A percentile compares a stretch with the other conserved stretches of the same genome.
Evolutionary conservation across 2,113 vertebrate genomes (phyloP).

Genomic region (Trichomycterus rosablanca): DNA sequence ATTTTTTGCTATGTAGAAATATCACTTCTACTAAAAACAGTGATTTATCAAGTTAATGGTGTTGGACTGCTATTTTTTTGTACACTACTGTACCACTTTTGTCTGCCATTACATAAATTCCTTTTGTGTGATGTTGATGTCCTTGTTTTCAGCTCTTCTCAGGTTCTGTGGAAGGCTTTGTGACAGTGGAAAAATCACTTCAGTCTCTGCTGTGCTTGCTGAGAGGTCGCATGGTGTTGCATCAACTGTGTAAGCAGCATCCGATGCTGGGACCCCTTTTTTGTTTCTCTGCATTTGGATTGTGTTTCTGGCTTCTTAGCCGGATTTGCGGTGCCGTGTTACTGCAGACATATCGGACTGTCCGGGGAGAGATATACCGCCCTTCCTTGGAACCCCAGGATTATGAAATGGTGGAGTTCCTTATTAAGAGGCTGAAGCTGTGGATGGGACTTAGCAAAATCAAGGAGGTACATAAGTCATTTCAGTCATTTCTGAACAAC

Average conservation of each 20-base stretch:
- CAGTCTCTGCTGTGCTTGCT: slow-evolving; percentile 39
- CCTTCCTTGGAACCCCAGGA: slow-evolving; percentile 66
- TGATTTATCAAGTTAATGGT: too few relatives aligned
- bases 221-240: slow-evolving; percentile 39
- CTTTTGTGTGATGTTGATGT: neutral
- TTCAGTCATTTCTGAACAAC: too few relatives aligned
- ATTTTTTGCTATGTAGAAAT: too few relatives aligned
- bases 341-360: slow-evolving; percentile 53
- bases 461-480: slow-evolving; percentile 61
- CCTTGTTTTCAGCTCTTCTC: slow-evolving; percentile 61
- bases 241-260: slow-evolving; percentile 54
- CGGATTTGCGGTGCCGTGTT: slow-evolving; percentile 61
- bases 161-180: slow-evolving; percentile 59
- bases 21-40: too few relatives aligned
- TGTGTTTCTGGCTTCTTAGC: slow-evolving; percentile 55
- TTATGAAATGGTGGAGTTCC: slow-evolving; percentile 77
- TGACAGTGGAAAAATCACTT: slow-evolving; percentile 39
- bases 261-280: slow-evolving; percentile 59
- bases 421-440: slow-evolving; percentile 74
- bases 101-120: neutral
- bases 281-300: slow-evolving; percentile 49
- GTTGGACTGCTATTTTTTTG: too few relatives aligned
- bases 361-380: slow-evolving; percentile 57
- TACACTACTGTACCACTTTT: neutral
- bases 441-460: slow-evolving; percentile 75